phyloP scores from a whole-genome alignment of 2,888 invertebrate species.

The Leptura quadrifasciata region DNA sequence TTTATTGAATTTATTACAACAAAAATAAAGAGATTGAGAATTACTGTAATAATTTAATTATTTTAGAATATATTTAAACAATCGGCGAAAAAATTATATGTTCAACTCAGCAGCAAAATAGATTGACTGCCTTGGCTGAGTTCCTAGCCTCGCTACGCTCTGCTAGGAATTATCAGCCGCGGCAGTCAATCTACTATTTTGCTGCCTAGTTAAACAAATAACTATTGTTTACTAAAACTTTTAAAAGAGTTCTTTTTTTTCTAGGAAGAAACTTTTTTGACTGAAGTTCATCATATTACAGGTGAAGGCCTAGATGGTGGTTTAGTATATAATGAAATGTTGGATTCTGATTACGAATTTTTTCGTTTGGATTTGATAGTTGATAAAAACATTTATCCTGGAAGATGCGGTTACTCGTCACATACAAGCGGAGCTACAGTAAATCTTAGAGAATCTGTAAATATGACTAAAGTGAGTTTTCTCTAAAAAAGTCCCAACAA shows the following conservation, averaged over 20 bases:
- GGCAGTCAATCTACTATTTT: too few relatives aligned
- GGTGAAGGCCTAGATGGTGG: conserved; percentile 93
- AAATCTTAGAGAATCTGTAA: conserved; percentile 88
- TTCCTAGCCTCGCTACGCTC: too few relatives aligned
- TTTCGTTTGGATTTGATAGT: conserved; percentile 81
- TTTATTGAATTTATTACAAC: too few relatives aligned
- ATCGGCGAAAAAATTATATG: too few relatives aligned
- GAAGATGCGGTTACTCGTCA: conserved; percentile 89
- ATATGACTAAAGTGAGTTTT: conserved; percentile 82
- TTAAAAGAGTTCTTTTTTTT: conserved; percentile 21
- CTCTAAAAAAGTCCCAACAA: neutral
- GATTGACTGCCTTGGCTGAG: too few relatives aligned
- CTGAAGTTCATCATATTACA: conserved; percentile 94
- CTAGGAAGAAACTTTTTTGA: conserved; percentile 87
- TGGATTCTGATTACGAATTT: conserved; percentile 88
- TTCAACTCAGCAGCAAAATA: too few relatives aligned
- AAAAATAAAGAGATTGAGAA: too few relatives aligned
- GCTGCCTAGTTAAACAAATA: too few relatives aligned
- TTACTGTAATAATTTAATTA: too few relatives aligned
- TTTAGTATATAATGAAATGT: conserved; percentile 97
- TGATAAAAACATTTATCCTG: conserved; percentile 85
- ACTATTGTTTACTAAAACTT: too few relatives aligned
- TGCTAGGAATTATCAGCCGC: too few relatives aligned
- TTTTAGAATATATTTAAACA: too few relatives aligned
- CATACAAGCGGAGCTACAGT: conserved; percentile 91